These are phyloP conservation scores for Hylyphantes graminicola DNA, from an alignment of 1,140 invertebrate species.

Conservation along the genomic window DNA sequence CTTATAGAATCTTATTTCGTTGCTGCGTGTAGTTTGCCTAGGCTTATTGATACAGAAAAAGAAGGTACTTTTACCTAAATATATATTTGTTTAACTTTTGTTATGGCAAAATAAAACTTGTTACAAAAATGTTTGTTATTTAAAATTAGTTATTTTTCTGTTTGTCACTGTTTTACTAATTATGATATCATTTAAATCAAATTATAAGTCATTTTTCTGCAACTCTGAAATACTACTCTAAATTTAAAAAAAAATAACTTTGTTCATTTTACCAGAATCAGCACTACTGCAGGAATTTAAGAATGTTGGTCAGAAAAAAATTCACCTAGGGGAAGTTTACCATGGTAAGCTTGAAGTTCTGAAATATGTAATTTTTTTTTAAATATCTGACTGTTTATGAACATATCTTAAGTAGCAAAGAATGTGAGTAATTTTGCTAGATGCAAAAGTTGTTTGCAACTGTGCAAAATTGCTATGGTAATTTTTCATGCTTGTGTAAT, in stretches of 20 bases:
- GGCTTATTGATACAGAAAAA: conserved; percentile 70
- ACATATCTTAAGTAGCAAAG: background rate
- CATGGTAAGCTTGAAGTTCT: conserved; percentile 74
- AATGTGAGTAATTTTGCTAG: too few species aligned
- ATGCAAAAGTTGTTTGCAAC: background rate
- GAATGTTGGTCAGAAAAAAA: conserved; percentile 65
- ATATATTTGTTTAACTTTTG: background rate
- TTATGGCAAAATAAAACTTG: background rate
- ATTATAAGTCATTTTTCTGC: background rate
- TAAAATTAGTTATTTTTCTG: background rate
- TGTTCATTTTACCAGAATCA: conserved; percentile 24
- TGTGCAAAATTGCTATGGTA: background rate
- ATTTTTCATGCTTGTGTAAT: background rate
- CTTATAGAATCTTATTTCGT: conserved; percentile 79
- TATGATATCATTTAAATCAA: background rate
- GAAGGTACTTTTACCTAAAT: conserved; percentile 43
- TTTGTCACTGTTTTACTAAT: background rate
- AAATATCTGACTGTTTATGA: background rate
- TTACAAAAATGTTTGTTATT: background rate
- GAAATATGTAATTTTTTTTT: background rate
- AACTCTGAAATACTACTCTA: background rate
- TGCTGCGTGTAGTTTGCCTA: conserved; percentile 74
- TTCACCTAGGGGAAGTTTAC: conserved; percentile 73
- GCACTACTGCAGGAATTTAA: conserved; percentile 72
- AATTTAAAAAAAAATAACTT: background rate